phyloP scores from a whole-genome alignment of 2,113 vertebrate species.

The Miniopterus natalensis region DNA sequence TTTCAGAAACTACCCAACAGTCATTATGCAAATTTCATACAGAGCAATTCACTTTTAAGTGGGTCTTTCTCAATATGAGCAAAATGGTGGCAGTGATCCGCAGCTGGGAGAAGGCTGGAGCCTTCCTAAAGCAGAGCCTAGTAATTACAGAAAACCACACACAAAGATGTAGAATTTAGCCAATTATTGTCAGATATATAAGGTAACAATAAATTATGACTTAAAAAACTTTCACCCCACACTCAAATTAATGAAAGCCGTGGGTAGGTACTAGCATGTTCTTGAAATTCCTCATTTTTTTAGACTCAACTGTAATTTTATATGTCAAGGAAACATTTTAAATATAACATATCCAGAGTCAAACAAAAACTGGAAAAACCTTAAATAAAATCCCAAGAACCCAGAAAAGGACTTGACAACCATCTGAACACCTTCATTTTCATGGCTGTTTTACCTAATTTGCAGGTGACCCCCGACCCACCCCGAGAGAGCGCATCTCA shows the following conservation, averaged over 20 bases:
- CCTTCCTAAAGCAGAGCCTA: not conserved
- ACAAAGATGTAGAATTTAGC: not conserved
- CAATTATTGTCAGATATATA: not conserved
- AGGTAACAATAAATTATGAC: not conserved
- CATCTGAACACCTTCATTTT: not conserved
- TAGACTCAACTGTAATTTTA: not conserved
- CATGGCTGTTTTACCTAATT: not conserved
- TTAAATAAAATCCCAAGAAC: not conserved
- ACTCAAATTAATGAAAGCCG: not conserved
- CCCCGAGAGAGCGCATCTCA: not conserved
- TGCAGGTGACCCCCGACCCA: not conserved
- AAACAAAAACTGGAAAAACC: not conserved
- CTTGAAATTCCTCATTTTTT: not conserved
- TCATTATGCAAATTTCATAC: not conserved
- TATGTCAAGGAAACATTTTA: not conserved
- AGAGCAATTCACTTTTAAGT: conserved; percentile 34
- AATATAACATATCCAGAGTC: conserved; percentile 2
- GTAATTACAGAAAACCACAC: conserved; percentile 7
- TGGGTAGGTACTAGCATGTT: not conserved
- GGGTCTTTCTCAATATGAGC: not conserved
- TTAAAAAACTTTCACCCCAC: not conserved
- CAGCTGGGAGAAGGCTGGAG: not conserved
- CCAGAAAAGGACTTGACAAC: not conserved
- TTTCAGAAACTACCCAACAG: not conserved
- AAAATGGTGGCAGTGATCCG: not conserved